Evolutionary conservation across 2,113 vertebrate species (phyloP), one percentile per base, ranked within the genome.

Genomic region (Porphyrio hochstetteri): DNA sequence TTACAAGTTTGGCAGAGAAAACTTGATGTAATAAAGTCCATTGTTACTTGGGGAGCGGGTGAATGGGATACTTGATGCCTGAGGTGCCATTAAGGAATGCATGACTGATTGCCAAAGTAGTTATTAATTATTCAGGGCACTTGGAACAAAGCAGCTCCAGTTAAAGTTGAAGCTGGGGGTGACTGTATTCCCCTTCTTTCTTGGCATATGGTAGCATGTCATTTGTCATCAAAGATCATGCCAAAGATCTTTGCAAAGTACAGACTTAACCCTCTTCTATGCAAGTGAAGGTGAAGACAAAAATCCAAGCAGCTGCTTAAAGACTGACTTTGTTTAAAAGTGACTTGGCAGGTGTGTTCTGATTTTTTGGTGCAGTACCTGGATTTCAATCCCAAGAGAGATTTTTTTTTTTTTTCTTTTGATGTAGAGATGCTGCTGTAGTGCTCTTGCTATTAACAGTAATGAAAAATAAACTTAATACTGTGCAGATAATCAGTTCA

Each of bases 21-120:
- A 91, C 19, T 67, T 88, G 53, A 56, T 91, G 94, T 92, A 90
- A 94, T 96, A 90, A 92, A 94, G 91, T 95, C 84, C 95, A 96
- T 96, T 96, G 93, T 97, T 98, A 95, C 94, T 81, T 95, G 44
- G 59, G 57, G 87, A 96, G 89, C 0, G 83, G 57, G 84, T 96
- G 87, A 94, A 96, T 96, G 95, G 97, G 98, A 97, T 96, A 97
- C 96, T 97, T 95, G 97, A 97, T 98, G 97, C 98, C 97, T 94
- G 96, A 97, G 98, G 98, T 97, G 97, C 97, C 97, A 97, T 95
- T 97, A 97, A 97, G 95, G 98, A 98, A 98, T 98, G 98, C 98
- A 96, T 98, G 98, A 98, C 98, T 96, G 97, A 98, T 98, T 97
- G 97, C 97, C 97, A 97, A 93, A 97, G 97, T 96, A 97, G 98